A percentile compares a stretch with the other conserved stretches of the same genome.
phyloP scores from a whole-genome alignment of 1,140 invertebrate genomes.

The Hypothenemus hampei region DNA sequence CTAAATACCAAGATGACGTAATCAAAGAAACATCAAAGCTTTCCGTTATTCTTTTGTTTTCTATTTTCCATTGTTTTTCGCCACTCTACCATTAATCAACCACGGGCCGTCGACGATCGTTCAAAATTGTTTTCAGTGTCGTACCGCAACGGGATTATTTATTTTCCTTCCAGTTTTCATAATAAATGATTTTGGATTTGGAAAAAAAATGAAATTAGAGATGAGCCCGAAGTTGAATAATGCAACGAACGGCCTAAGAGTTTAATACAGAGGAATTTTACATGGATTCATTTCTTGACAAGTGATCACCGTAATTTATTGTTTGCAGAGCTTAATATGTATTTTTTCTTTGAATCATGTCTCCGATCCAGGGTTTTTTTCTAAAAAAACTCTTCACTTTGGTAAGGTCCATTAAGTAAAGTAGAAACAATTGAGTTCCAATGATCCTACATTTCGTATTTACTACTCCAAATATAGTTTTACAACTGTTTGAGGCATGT shows the following conservation, averaged over 20 bases:
- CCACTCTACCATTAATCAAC: slow-evolving; percentile 28
- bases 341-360: too few relatives aligned
- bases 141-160: slow-evolving; percentile 6
- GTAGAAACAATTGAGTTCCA: too few relatives aligned
- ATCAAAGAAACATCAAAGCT: slow-evolving; percentile 28
- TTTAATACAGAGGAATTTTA: background rate
- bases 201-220: background rate
- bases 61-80: slow-evolving; percentile 29
- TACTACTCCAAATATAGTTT: too few relatives aligned
- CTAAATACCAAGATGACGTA: slow-evolving; percentile 25
- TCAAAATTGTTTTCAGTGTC: slow-evolving; percentile 16
- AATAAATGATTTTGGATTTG: background rate
- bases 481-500: too few relatives aligned
- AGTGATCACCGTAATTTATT: too few relatives aligned
- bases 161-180: slow-evolving; percentile 1
- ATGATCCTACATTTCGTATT: too few relatives aligned
- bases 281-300: too few relatives aligned
- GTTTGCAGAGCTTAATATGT: too few relatives aligned
- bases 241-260: background rate
- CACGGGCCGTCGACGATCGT: slow-evolving; percentile 3
- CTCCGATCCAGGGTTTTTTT: too few relatives aligned
- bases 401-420: too few relatives aligned
- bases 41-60: slow-evolving; percentile 28
- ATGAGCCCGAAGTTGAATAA: background rate
- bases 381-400: too few relatives aligned